Evolutionary conservation across 2,797 vertebrate genomes (phyloP).

Genomic region (Xyrichtys novacula): DNA sequence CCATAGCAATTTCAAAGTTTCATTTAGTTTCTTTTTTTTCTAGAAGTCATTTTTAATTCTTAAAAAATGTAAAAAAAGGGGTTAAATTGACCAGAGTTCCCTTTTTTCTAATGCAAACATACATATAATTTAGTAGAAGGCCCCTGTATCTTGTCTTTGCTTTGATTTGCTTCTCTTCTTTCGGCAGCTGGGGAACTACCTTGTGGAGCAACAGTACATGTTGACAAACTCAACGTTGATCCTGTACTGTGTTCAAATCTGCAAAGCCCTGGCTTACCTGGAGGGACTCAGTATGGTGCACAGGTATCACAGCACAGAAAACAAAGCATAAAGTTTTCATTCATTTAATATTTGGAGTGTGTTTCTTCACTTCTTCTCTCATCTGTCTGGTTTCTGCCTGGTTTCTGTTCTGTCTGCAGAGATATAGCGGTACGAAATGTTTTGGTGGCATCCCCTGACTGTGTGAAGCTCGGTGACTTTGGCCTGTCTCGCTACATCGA

Average conservation of each 20-base stretch:
- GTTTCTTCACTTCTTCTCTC: too few species aligned
- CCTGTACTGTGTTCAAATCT: conserved; percentile 90
- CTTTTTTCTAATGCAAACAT: too few species aligned
- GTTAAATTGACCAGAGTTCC: too few species aligned
- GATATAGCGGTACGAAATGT: conserved; percentile 82
- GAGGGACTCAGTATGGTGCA: conserved; percentile 92
- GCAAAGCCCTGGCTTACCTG: conserved; percentile 94
- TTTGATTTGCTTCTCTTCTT: not conserved
- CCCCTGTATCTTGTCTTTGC: not conserved
- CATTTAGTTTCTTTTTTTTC: too few species aligned
- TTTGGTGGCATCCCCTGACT: conserved; percentile 89
- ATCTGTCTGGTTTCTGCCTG: not conserved
- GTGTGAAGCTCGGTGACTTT: conserved; percentile 93
- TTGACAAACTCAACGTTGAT: conserved; percentile 83
- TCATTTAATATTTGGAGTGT: too few species aligned
- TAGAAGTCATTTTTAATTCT: too few species aligned
- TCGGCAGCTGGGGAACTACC: conserved; percentile 90
- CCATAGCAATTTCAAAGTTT: too few species aligned
- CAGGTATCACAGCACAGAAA: conserved; percentile 83
- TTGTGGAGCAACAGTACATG: conserved; percentile 85
- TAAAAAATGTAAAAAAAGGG: too few species aligned
- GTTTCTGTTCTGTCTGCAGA: conserved; percentile 39
- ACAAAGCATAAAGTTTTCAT: too few species aligned
- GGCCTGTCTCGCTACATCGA: conserved; percentile 94
- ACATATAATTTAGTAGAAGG: too few species aligned